Percentiles rank a stretch among this genome's conserved stretches.
Conservation (phyloP, 2,113 vertebrate species). For the Cinclus cinclus region DNA sequence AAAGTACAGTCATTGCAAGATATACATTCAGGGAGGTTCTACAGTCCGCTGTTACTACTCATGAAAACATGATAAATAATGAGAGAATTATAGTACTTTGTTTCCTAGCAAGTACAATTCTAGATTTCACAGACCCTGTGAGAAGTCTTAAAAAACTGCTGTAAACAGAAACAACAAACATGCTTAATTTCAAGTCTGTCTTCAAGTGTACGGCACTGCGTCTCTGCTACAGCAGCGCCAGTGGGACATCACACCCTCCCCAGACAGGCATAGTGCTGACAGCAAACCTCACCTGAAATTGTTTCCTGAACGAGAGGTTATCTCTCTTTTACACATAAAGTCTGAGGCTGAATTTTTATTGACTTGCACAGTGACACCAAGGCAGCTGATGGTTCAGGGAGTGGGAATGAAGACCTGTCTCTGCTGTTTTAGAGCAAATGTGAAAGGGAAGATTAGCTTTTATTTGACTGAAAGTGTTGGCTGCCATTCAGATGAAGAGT, state of each 20-base stretch:
- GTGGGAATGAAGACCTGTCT: background rate
- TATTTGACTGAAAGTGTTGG: background rate
- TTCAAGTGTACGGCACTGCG: background rate
- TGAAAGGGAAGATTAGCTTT: background rate
- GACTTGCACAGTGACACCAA: background rate
- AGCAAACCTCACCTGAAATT: background rate
- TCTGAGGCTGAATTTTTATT: background rate
- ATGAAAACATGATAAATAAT: background rate
- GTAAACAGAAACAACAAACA: background rate
- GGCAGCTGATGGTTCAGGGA: background rate
- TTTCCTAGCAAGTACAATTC: background rate
- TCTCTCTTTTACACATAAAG: background rate
- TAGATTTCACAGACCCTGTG: background rate
- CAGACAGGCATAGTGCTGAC: background rate
- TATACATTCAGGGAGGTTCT: background rate
- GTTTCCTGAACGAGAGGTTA: background rate
- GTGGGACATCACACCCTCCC: background rate
- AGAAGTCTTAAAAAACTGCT: background rate
- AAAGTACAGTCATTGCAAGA: background rate
- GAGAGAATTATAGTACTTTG: background rate
- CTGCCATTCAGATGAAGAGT: background rate
- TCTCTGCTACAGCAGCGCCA: background rate
- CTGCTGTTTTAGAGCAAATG: background rate
- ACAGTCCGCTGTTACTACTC: background rate
- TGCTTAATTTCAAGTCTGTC: background rate